Conservation (phyloP, 2,113 vertebrate species). For the Dendrocopos noguchii region DNA sequence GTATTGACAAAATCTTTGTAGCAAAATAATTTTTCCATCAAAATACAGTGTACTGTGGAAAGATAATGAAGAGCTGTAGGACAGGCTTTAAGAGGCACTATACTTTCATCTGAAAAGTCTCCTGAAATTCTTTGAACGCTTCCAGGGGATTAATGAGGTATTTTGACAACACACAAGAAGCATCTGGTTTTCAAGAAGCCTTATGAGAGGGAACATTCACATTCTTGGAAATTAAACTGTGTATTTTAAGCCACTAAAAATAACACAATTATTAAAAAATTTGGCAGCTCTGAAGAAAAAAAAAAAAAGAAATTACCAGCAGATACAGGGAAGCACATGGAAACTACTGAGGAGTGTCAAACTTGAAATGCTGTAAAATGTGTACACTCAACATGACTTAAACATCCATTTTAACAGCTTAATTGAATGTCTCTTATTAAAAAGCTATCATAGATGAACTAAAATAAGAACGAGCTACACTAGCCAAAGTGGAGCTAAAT, state of each 20-base stretch:
- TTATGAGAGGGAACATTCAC: slow-evolving; percentile 48
- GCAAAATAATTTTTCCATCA: slow-evolving; percentile 45
- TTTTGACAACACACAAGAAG: slow-evolving; percentile 46
- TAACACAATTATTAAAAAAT: slow-evolving; percentile 63
- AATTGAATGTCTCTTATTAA: slow-evolving; percentile 62
- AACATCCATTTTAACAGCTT: slow-evolving; percentile 57
- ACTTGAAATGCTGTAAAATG: background rate
- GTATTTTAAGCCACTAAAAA: slow-evolving; percentile 55
- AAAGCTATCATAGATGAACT: slow-evolving; percentile 43
- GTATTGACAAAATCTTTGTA: slow-evolving; percentile 26
- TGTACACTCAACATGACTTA: slow-evolving; percentile 48
- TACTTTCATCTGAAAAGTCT: slow-evolving; percentile 68
- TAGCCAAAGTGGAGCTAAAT: slow-evolving; percentile 32
- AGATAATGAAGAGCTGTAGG: slow-evolving; percentile 52
- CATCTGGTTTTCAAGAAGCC: slow-evolving; percentile 57
- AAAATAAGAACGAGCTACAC: slow-evolving; percentile 22
- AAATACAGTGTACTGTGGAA: background rate
- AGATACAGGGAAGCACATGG: slow-evolving; percentile 34
- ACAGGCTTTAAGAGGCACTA: slow-evolving; percentile 50
- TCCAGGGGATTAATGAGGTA: slow-evolving; percentile 69
- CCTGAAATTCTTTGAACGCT: slow-evolving; percentile 64
- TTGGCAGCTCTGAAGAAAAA: slow-evolving; percentile 34
- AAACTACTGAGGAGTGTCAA: slow-evolving; percentile 38
- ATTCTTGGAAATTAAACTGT: slow-evolving; percentile 50
- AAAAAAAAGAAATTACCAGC: background rate